Evolutionary conservation across 2,113 vertebrate species (phyloP), one percentile per base, ranked within the genome.

Genomic region (Thalassoma bifasciatum): DNA sequence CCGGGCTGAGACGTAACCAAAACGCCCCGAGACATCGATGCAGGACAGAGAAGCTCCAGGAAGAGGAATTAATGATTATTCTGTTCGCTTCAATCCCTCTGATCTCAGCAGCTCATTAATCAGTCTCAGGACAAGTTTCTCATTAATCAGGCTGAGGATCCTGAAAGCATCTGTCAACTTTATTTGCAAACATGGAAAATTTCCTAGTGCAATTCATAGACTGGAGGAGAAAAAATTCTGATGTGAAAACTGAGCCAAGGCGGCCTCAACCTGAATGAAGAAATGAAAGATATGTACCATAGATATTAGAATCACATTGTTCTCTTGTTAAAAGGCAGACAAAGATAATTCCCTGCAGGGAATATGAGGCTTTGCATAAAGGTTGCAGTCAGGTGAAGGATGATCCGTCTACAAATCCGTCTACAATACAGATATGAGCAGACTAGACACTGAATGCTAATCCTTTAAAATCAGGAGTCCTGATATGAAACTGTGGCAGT

Each of bases 341-440:
- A 40, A 0, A 1, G 62, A 86, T 83, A 69, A 74, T 3, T 23
- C 5, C 30, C 34, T 9, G 14, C 9, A 21, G 9, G 47, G 34
- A 79, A 75, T 72, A 46, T 84, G 46, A 51, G 56, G 72, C 30
- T 82, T 81, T 85, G n/a, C 10, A 52, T 79, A 71, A 83, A 91
- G 92, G 89, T 91, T 92, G 77, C 88, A 88, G 91, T 92, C 91
- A 91, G 90, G 91, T 90, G 75, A 92, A 77, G 77, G 81, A 83
- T 87, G 24, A 82, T 44, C 56, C 6, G 30, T 68, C 71, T 62
- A 21, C 12, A 77, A 64, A 80, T 86, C 81, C 86, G 88, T 89
- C 79, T 85, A 44, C 34, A 64, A 67, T 38, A 37, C 51, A 69
- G 42, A 70, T 73, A 61, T 70, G 75, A 75, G 19, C 42, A 22